Evolutionary conservation across 2,797 vertebrate genomes (phyloP).

Genomic region (Neoniphon sammara): DNA sequence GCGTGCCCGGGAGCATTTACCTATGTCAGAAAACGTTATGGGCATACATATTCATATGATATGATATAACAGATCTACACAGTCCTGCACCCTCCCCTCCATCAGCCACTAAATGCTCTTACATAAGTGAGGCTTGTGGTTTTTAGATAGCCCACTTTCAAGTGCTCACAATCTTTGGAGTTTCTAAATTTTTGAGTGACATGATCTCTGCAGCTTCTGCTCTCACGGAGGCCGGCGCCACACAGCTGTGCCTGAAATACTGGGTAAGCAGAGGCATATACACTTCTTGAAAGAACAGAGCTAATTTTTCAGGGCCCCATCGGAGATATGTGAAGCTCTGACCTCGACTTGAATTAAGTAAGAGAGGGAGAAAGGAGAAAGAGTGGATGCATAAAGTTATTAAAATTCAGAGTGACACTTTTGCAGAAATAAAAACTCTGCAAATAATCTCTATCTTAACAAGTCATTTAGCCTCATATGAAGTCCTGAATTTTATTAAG

Average conservation of each 20-base stretch:
- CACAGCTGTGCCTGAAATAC: background rate
- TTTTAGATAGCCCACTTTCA: background rate
- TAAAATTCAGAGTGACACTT: too few relatives aligned
- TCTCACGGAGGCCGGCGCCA: background rate
- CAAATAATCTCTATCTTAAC: too few relatives aligned
- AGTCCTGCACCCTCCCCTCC: background rate
- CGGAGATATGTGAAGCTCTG: background rate
- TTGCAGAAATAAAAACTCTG: too few relatives aligned
- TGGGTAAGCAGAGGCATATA: background rate
- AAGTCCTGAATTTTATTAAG: too few relatives aligned
- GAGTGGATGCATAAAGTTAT: too few relatives aligned
- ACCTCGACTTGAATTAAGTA: too few relatives aligned
- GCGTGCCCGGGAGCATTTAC: background rate
- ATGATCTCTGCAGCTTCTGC: background rate
- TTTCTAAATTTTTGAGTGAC: slow-evolving; percentile 15
- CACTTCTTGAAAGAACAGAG: background rate
- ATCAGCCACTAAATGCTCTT: background rate
- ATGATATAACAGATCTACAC: background rate
- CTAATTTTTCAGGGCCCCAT: background rate
- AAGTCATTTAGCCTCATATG: too few relatives aligned
- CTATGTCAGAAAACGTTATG: background rate
- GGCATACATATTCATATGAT: slow-evolving; percentile 19
- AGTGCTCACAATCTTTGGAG: slow-evolving; percentile 6
- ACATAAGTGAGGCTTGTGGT: background rate
- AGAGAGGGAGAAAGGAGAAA: too few relatives aligned